These are phyloP conservation scores for Barypeithes pellucidus DNA, from an alignment of 2,888 invertebrate genomes.

Conservation along the genomic window DNA sequence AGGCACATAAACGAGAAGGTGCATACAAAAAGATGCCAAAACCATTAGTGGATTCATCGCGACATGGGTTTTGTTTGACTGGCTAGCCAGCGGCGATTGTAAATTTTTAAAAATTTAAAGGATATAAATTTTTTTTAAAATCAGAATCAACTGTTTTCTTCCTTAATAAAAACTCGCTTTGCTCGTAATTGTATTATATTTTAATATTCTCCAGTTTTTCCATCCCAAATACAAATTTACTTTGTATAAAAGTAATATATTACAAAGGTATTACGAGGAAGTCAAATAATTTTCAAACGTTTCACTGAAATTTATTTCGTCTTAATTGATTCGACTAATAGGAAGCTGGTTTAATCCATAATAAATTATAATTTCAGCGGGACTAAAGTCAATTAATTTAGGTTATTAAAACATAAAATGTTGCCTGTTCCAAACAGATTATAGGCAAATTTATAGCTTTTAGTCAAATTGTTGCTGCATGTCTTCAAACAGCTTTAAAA, in stretches of 20 bases:
- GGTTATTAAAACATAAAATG: background rate
- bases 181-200: too few species aligned
- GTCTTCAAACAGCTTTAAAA: background rate
- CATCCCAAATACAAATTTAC: background rate
- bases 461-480: background rate
- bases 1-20: too few species aligned
- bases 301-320: background rate
- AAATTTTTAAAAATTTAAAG: too few species aligned
- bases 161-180: too few species aligned
- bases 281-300: background rate
- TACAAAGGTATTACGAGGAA: background rate
- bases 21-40: too few species aligned
- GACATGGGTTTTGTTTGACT: too few species aligned
- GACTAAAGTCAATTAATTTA: background rate
- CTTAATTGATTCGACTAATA: slow-evolving; percentile 6
- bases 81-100: too few species aligned
- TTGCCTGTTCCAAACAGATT: background rate
- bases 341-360: slow-evolving; percentile 7
- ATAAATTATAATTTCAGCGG: background rate
- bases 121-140: too few species aligned
- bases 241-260: background rate
- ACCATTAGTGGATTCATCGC: too few species aligned
- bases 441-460: background rate
- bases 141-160: too few species aligned
- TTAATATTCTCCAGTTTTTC: too few species aligned